Percentiles rank a stretch among this genome's conserved stretches.
phyloP scores from a whole-genome alignment of 2,888 invertebrate species.

The Meloe dianella region DNA sequence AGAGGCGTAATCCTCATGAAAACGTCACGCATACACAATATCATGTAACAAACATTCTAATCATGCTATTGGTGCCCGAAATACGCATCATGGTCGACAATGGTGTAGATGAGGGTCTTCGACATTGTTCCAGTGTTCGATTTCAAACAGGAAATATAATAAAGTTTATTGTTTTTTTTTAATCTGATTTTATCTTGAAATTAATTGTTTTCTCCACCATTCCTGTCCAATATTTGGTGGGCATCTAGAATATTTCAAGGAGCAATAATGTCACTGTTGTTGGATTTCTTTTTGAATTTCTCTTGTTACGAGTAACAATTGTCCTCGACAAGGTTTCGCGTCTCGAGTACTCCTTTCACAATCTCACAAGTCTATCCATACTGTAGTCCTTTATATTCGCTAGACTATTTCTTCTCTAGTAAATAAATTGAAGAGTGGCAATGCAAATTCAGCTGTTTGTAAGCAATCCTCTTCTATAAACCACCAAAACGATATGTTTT shows the following conservation, averaged over 20 bases:
- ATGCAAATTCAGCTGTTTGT: neutral
- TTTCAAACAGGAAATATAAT: conserved; percentile 6
- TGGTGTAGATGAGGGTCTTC: conserved; percentile 38
- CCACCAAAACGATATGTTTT: neutral
- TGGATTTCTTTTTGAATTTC: neutral
- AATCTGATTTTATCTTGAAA: neutral
- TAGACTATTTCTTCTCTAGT: neutral
- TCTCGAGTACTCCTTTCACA: conserved; percentile 30
- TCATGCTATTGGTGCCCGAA: conserved; percentile 26
- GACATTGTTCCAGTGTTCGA: conserved; percentile 11
- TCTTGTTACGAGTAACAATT: conserved; percentile 7
- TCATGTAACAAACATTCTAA: conserved; percentile 30
- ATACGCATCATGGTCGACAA: conserved; percentile 33
- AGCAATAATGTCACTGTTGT: neutral
- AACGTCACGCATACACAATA: conserved; percentile 30
- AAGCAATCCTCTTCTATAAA: neutral
- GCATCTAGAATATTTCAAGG: neutral
- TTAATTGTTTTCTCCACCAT: neutral
- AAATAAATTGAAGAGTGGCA: neutral
- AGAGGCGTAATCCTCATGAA: conserved; percentile 5
- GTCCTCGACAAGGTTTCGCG: conserved; percentile 27
- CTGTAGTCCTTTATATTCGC: neutral
- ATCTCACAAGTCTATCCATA: conserved; percentile 18
- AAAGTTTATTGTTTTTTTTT: neutral
- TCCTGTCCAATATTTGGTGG: neutral